These are phyloP conservation scores for Leistus spinibarbis DNA, from an alignment of 2,888 invertebrate genomes.

Conservation along the genomic window DNA sequence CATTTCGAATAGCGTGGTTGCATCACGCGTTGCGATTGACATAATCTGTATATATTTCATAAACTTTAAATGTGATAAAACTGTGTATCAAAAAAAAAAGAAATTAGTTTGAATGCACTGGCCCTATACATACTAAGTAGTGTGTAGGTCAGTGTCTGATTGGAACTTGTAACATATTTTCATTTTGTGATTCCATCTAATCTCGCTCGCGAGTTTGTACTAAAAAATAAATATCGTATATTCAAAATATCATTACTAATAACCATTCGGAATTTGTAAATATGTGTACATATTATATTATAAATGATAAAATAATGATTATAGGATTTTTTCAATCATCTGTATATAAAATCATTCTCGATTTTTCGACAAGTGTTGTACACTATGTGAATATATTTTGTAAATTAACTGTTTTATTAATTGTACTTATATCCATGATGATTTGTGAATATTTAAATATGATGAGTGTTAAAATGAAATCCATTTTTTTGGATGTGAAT, in stretches of 20 bases:
- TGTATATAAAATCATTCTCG: constrained; percentile 4
- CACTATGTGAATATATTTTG: constrained; percentile 33
- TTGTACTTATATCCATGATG: neutral
- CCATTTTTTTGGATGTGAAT: constrained; percentile 30
- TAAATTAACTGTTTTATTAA: constrained; percentile 16
- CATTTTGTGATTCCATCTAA: neutral
- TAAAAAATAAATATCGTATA: constrained; percentile 8
- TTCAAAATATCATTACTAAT: constrained; percentile 12
- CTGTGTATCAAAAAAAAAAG: constrained; percentile 13
- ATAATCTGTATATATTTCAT: constrained; percentile 32
- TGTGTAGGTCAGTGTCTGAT: constrained; percentile 10
- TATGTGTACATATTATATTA: constrained; percentile 9
- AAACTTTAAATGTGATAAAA: constrained; percentile 36
- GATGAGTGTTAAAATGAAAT: constrained; percentile 22
- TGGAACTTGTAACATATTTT: constrained; percentile 12
- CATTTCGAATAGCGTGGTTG: constrained; percentile 8
- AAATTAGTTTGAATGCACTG: neutral
- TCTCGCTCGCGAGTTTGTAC: neutral
- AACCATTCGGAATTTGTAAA: constrained; percentile 5
- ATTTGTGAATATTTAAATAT: constrained; percentile 31
- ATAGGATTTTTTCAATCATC: neutral
- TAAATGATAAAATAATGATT: neutral
- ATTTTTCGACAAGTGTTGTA: constrained; percentile 20
- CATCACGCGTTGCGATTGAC: neutral
- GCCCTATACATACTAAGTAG: neutral